These are phyloP conservation scores for Sceliomorpha sp. DNA, from an alignment of 2,888 invertebrate species.

Conservation along the genomic window DNA sequence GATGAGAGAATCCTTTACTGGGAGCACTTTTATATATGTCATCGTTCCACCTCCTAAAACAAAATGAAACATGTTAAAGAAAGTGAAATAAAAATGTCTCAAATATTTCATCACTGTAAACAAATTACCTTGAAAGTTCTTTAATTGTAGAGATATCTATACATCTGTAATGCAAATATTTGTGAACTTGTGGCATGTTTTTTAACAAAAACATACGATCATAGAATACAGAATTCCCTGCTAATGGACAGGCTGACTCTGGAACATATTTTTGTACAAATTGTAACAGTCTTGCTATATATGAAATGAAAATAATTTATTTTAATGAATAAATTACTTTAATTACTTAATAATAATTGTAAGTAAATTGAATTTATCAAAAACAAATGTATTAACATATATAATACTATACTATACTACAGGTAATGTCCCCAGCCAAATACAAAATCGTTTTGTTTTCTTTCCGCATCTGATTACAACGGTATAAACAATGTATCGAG, in stretches of 20 bases:
- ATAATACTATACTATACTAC: too few species aligned
- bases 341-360: too few species aligned
- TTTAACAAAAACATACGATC: constrained; percentile 91
- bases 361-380: too few species aligned
- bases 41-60: constrained; percentile 88
- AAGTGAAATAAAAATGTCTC: constrained; percentile 6
- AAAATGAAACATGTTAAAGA: constrained; percentile 8
- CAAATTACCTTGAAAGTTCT: constrained; percentile 84
- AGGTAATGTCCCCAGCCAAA: too few species aligned
- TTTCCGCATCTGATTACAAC: too few species aligned
- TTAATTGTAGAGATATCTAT: constrained; percentile 96
- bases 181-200: constrained; percentile 89
- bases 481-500: too few species aligned
- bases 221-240: constrained; percentile 93
- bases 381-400: too few species aligned
- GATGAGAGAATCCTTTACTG: constrained; percentile 81
- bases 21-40: constrained; percentile 83
- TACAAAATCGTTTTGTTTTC: too few species aligned
- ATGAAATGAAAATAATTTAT: too few species aligned
- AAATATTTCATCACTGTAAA: too few species aligned
- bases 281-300: too few species aligned
- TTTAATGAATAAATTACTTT: too few species aligned
- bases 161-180: constrained; percentile 93
- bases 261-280: constrained; percentile 84
- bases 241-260: constrained; percentile 86